phyloP scores from a whole-genome alignment of 2,113 vertebrate genomes.

The Agapornis roseicollis region DNA sequence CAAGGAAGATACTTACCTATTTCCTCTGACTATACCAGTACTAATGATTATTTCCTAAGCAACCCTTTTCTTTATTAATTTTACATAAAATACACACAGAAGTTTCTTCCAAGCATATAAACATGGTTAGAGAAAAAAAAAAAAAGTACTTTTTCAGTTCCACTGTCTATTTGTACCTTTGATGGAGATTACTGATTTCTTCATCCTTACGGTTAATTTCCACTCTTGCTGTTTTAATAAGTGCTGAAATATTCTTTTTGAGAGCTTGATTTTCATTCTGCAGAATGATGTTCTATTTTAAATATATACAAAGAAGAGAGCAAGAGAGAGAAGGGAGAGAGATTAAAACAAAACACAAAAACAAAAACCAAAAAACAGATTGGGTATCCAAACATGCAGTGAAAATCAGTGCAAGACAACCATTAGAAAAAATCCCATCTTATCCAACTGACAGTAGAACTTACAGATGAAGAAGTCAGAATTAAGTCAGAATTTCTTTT shows the following conservation, averaged over 20 bases:
- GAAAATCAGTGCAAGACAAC: background rate
- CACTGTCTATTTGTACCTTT: constrained; percentile 73
- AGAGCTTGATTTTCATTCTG: constrained; percentile 87
- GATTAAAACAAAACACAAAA: background rate
- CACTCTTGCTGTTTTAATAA: constrained; percentile 91
- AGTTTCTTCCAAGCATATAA: background rate
- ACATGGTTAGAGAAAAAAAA: background rate
- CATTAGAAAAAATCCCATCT: background rate
- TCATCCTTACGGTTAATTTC: constrained; percentile 94
- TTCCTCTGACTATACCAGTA: background rate
- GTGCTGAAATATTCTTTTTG: constrained; percentile 95
- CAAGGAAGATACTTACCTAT: background rate
- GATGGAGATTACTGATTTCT: constrained; percentile 88
- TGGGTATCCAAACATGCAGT: background rate
- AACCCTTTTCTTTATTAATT: background rate
- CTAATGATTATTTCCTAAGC: background rate
- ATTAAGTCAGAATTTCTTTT: background rate
- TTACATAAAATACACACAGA: background rate
- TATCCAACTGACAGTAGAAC: background rate
- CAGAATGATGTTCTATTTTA: constrained; percentile 83
- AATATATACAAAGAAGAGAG: background rate
- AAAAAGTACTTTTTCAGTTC: background rate
- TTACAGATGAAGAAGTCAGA: background rate
- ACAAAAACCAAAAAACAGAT: background rate
- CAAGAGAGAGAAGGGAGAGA: background rate